A percentile compares a stretch with the other conserved stretches of the same genome.
phyloP scores from a whole-genome alignment of 2,113 vertebrate species.

The Lepus europaeus region DNA sequence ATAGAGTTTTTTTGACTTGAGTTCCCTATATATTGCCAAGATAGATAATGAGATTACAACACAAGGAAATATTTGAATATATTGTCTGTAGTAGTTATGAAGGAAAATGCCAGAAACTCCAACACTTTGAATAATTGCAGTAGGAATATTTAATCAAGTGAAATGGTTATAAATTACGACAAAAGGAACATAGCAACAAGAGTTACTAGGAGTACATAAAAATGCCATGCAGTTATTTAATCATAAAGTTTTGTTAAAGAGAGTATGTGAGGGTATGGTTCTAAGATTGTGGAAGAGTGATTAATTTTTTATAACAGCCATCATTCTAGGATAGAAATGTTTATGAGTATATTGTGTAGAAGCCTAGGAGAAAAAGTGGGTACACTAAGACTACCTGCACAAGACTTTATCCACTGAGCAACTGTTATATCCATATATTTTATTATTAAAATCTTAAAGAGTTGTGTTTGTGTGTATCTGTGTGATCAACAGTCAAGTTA shows the following conservation, averaged over 20 bases:
- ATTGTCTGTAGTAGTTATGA: not conserved
- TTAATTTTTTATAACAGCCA: not conserved
- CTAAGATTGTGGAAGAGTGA: not conserved
- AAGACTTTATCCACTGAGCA: not conserved
- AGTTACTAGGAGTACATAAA: constrained; percentile 34
- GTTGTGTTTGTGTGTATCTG: rapidly evolving
- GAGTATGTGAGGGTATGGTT: not conserved
- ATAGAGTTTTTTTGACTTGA: not conserved
- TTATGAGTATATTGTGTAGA: not conserved
- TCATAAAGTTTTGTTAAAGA: not conserved
- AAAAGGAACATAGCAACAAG: not conserved
- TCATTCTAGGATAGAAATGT: not conserved
- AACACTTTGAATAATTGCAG: constrained; percentile 14
- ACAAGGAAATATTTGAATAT: not conserved
- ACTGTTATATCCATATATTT: not conserved
- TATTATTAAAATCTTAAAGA: not conserved
- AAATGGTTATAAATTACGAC: constrained; percentile 24
- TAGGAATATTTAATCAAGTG: not conserved
- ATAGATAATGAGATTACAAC: not conserved
- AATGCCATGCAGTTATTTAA: not conserved
- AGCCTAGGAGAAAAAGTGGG: not conserved
- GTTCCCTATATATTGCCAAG: not conserved
- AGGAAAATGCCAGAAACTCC: not conserved
- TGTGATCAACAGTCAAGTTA: not conserved
- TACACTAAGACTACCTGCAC: not conserved